Conservation (phyloP, 2,113 vertebrate species). For the Pollachius pollachius region DNA sequence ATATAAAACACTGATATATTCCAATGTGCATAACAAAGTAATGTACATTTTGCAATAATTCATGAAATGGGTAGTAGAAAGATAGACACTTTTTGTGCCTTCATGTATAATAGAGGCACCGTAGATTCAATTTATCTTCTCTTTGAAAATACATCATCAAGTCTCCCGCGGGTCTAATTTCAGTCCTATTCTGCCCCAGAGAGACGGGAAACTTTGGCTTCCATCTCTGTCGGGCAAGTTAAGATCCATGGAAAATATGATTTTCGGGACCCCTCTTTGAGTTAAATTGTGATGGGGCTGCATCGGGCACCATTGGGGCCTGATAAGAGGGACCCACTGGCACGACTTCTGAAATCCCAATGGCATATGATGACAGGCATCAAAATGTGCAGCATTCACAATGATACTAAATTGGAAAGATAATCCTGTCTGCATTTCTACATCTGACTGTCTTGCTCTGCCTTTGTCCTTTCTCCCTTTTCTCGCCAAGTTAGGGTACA, state of each 20-base stretch:
- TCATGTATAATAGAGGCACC: background rate
- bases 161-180: conserved; percentile 9
- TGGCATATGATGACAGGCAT: background rate
- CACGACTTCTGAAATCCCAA: conserved; percentile 3
- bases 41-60: no score
- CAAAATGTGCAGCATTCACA: conserved; percentile 23
- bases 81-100: background rate
- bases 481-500: no score
- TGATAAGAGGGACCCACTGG: conserved; percentile 12
- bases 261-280: conserved; percentile 10
- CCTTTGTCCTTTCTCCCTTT: background rate
- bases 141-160: background rate
- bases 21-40: no score
- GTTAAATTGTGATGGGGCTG: conserved; percentile 21
- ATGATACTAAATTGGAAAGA: background rate
- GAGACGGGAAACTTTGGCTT: conserved; percentile 21
- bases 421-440: background rate
- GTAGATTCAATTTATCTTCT: conserved; percentile 2
- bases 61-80: background rate
- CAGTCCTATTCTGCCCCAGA: conserved; percentile 11
- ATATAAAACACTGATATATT: no score
- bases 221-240: conserved; percentile 9
- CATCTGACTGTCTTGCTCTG: background rate
- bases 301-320: conserved; percentile 2
- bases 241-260: conserved; percentile 9